Evolutionary conservation across 2,797 vertebrate genomes (phyloP), one percentile per base, ranked within the genome.

Genomic region (Labeo calbasu): DNA sequence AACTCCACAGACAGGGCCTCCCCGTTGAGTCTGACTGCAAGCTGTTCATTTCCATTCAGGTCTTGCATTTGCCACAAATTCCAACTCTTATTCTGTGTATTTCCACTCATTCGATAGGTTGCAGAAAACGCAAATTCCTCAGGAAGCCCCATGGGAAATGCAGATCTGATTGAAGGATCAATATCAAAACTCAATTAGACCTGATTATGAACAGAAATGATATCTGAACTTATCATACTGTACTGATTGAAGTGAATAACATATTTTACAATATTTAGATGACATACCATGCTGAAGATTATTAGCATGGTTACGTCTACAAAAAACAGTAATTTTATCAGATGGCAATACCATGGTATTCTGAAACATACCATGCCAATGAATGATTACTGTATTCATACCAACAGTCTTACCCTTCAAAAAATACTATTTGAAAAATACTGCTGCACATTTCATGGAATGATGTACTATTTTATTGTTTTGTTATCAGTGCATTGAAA

Each of bases 21-120:
- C 19, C 96, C 96, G 0, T 96, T 96, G 79, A 99, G 93, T 87
- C 94, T 91, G 86, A 98, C 91, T 6, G 96, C 94, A 72, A 97
- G 93, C 94, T 97, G 95, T 84, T 96, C 95, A 10, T 93, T 93
- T 69, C 95, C 96, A 57, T 92, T 93, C 77, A 93, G 91, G 81
- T 96, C 95, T 85, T 96, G 95, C 88, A 97, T 96, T 92, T 97
- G 95, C 96, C 97, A 98, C 83, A 98, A 93, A 89, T 93, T 97
- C 97, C 97, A 97, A 77, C 93, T 95, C 91, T 96, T 96, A 87
- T 88, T 90, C 55, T 94, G 87, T 0, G 95, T 95, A 84, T 89
- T 93, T 84, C 94, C 95, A 87, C 91, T 94, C 96, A 97, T 97
- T 86, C 96, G 96, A 89, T 97, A 94, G 87, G 96, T 94, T 12